Evolutionary conservation across 2,888 invertebrate species (phyloP).

Genomic region (Cataglyphis livida): DNA sequence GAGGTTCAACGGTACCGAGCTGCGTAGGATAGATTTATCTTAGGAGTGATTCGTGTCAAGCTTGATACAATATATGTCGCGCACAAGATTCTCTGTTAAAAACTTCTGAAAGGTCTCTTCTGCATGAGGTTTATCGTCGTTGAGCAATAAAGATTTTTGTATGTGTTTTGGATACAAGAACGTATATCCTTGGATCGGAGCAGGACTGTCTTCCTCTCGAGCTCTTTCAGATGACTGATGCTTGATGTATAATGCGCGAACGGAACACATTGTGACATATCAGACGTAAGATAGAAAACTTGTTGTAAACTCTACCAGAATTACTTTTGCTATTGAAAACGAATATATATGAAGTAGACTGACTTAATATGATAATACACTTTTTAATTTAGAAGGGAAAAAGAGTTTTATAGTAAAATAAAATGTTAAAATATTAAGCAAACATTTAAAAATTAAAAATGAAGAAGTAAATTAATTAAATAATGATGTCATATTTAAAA

Average conservation of each 20-base stretch:
- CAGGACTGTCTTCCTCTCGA: not conserved
- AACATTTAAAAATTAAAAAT: not conserved
- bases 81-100: conserved; percentile 45
- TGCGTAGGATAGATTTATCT: not conserved
- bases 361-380: not conserved
- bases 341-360: conserved; percentile 1
- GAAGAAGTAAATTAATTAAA: not conserved
- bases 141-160: conserved; percentile 54
- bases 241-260: conserved; percentile 43
- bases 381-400: not conserved
- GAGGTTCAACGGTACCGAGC: not conserved
- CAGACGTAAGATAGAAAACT: conserved; percentile 28
- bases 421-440: not conserved
- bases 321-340: conserved; percentile 16
- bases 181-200: conserved; percentile 9
- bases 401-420: not conserved
- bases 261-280: conserved; percentile 27
- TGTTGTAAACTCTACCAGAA: conserved; percentile 21
- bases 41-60: conserved; percentile 46
- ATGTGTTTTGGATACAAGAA: conserved; percentile 39
- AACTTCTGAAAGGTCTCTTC: conserved; percentile 52
- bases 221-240: conserved; percentile 53
- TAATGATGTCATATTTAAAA: not conserved
- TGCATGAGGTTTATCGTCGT: conserved; percentile 50
- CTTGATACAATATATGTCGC: conserved; percentile 58